A percentile compares a stretch with the other conserved stretches of the same genome.
These are phyloP conservation scores for Nomada fucata DNA, from an alignment of 2,888 invertebrate species.

Conservation along the genomic window DNA sequence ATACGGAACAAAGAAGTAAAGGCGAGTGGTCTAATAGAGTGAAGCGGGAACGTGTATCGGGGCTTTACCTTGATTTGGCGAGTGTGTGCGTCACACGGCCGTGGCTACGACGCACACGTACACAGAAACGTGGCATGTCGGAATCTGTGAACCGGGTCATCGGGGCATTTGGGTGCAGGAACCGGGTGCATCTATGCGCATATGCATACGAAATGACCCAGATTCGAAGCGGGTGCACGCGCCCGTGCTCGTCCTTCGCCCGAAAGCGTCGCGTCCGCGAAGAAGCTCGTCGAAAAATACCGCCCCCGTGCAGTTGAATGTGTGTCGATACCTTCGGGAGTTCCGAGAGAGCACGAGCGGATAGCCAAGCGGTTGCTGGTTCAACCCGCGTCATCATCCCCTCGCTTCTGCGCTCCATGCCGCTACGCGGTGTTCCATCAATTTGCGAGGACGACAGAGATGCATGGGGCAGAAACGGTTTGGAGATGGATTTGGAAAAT, in stretches of 20 bases:
- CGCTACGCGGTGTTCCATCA: not conserved
- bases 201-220: slow-evolving; percentile 67
- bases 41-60: slow-evolving; percentile 1
- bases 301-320: slow-evolving; percentile 25
- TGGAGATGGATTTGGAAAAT: too few species aligned
- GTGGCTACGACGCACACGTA: slow-evolving; percentile 46
- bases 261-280: slow-evolving; percentile 47
- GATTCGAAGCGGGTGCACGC: slow-evolving; percentile 38
- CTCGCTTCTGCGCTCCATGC: not conserved
- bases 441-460: not conserved
- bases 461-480: not conserved
- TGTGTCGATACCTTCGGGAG: slow-evolving; percentile 56
- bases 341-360: slow-evolving; percentile 1
- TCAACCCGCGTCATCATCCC: slow-evolving; percentile 17
- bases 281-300: slow-evolving; percentile 51
- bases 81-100: slow-evolving; percentile 63
- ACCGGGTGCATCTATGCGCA: slow-evolving; percentile 66
- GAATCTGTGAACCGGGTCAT: slow-evolving; percentile 78
- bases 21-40: slow-evolving; percentile 46
- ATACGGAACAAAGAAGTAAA: slow-evolving; percentile 38
- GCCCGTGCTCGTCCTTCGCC: slow-evolving; percentile 60
- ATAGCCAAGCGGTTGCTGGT: not conserved
- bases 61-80: slow-evolving; percentile 71
- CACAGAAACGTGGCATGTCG: slow-evolving; percentile 32
- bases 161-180: slow-evolving; percentile 77